Base-by-base conservation (phyloP, 2,113 vertebrate genomes). In the Gallinago media region DNA sequence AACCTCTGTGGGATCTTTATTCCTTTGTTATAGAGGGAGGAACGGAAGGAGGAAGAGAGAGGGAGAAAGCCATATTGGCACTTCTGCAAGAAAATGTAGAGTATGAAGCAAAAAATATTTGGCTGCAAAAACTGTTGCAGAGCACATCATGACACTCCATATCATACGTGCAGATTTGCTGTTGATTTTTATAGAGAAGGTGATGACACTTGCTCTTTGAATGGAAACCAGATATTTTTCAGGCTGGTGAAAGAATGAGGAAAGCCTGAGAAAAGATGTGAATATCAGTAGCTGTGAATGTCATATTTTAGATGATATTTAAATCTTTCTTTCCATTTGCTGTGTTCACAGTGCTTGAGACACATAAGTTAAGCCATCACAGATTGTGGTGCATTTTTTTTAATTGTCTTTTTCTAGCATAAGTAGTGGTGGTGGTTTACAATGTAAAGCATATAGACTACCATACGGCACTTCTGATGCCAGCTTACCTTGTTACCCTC, bases 61-160 rank as follows among this genome's bases (percentile, higher is more conserved):
- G 88, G 80, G 92, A 96, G 76, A 97, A 91, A 93, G 94, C 85
- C 79, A 68, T 94, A 81, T 94, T 98, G 94, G 94, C 92, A 94
- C 90, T 95, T 97, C 84, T 93, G 79, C 25, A 21, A 96, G 91
- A 93, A 98, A 88, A 97, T 34, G 52, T 72, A 92, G 95, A 96
- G 66, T 73, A 97, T 84, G 95, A 97, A 93, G 61, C 89, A 90
- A 88, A 96, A 98, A 97, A 98, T 96, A 96, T 47, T 96, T 91
- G 84, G 94, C 95, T 98, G 93, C 63, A 94, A 95, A 98, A 96
- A 73, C 71, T 78, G 84, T 96, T 97, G 65, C 81, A 95, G 96
- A 97, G 92, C 54, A 31, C 86, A 84, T 81, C 78, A 75, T 94
- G 89, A 89, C 92, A 89, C 61, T 96, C 94, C 59, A 15, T 49